Evolutionary conservation across 2,888 invertebrate species (phyloP), one percentile per base, ranked within the genome.

Genomic region (Protophormia terraenovae): DNA sequence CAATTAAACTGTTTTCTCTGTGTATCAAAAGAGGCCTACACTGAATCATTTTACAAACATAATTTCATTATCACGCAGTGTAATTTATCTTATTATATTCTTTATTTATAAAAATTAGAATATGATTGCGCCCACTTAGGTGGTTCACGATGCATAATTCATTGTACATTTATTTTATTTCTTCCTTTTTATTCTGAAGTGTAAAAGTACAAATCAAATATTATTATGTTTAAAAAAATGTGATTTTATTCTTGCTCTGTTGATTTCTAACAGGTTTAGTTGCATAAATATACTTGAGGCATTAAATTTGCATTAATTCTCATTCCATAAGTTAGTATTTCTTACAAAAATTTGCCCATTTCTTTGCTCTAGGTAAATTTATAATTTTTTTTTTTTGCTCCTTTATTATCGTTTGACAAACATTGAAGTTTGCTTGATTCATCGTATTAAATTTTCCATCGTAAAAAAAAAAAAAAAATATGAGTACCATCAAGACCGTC

Each of bases 201-300:
- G 79, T 83, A 71, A 86, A 62, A 80, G 73, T 72, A 76, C 47
- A 79, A 84, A 79, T 75, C 67, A 32, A 75, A 83, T 73, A n/a
- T 84, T 64, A 58, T 55, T 32, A 16, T 12, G 69, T 71, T 66
- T 29, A 29, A 50, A 8, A 7, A 75, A 55, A 71, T 77, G 73
- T 75, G 32, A 55, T 41, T 60, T 69, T 16, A n/a, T 75, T 75
- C 12, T 19, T 38, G 38, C 45, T 77, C 55, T 32, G 45, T 35
- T 79, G 45, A 24, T 47, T 62, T 75, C 14, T 41, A 16, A 22
- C 64, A 60, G 8, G 41, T 75, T 58, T 4, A 32, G 60, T 12
- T 62, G 41, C 22, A 38, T 35, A 67, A 77, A 66, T 50, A 58
- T 62, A 60, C 64, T 76, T 27, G 53, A 66, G 66, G 80, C 76